Base-by-base conservation (phyloP, 1,140 invertebrate species). In the Hormaphis cornu region DNA sequence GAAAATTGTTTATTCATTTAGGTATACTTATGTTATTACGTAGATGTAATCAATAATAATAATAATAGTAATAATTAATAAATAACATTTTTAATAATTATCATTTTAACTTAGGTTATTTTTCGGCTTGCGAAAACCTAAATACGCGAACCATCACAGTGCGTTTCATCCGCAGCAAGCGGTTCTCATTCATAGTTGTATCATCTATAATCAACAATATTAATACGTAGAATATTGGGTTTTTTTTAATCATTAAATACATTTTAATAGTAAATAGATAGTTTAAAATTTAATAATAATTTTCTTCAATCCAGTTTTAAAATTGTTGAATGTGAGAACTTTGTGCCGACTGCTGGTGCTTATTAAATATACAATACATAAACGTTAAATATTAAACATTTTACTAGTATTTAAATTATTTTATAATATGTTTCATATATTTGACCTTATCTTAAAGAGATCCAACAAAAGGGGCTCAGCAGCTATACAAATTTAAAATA, bases 141-240 rank as follows among this genome's bases (percentile, higher is more conserved):
- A 66, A 66, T 48, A 66, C 61, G 50, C 61, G 61, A 66, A 18
- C 44, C 61, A 66, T 66, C 61, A 66, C 61, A 66, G 20, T 48
- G 28, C 16, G 9, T 66, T 50, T 66, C 61, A 66, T 66, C 44
- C 61, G 61, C 61, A 20, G 61, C 44, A 48, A 66, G 44, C 61
- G 61, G 61, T 50, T 66, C 18, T 66, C 61, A 66, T 50, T 28
- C 44, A 66, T 35, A 66, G 10, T 46, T 10, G 26, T 33, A 48
- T 24, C 61, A 66, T 66, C 61, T 66, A 66, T 66, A 66, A 66
- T 61, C 44, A 61, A 61, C 42, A 66, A 63, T 66, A 66, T 50
- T 33, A 66, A 16, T 16, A 35, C 33, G 20, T 50, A 66, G 26
- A 66, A 66, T 48, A 63, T 48, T 63, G 14, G 24, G 8, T 20